Evolutionary conservation across 2,888 invertebrate species (phyloP), one percentile per base, ranked within the genome.

Genomic region (Sminthurides aquaticus): DNA sequence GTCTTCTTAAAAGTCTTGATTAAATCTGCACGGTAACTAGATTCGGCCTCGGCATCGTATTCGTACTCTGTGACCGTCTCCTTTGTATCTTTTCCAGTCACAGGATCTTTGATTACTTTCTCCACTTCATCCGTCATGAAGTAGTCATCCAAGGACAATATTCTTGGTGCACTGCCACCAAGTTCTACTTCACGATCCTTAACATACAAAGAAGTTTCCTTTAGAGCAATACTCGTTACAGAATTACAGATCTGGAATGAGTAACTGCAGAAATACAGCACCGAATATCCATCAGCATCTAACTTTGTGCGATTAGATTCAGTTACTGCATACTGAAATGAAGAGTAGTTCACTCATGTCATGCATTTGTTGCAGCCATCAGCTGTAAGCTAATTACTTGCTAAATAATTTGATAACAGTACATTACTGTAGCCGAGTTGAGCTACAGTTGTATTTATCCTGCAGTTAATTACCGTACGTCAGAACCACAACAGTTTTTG

Each of bases 111-210:
- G 60, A 85, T 83, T 75, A 86, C 86, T 71, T 86, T 83, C 79
- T 91, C 91, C 67, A 87, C 86, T 79, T 91, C 91, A 79, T 91
- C 91, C 66, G 89, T 86, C 84, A 95, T 88, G 77, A 95, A 97
- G 80, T 97, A 97, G 80, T 97, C 96, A 78, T 97, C 96, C 67
- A 97, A 84, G 67, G 92, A 93, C 76, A 97, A 83, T 76, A 97
- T 91, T 72, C 96, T 84, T 0, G 91, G 93, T n/a, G 91, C 88
- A 65, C 88, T 87, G 3, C 92, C 93, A 49, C 90, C 89, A 59
- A 68, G 60, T 78, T 91, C 90, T 0, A 90, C 85, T 77, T 86
- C 86, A 75, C 84, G 84, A 67, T 86, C 86, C 85, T 86, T 73
- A 52, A 76, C 75, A 71, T 59, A 67, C 5, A 34, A 34, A 34